Base-by-base conservation (phyloP, 1,140 invertebrate genomes). In the Limonius californicus region DNA sequence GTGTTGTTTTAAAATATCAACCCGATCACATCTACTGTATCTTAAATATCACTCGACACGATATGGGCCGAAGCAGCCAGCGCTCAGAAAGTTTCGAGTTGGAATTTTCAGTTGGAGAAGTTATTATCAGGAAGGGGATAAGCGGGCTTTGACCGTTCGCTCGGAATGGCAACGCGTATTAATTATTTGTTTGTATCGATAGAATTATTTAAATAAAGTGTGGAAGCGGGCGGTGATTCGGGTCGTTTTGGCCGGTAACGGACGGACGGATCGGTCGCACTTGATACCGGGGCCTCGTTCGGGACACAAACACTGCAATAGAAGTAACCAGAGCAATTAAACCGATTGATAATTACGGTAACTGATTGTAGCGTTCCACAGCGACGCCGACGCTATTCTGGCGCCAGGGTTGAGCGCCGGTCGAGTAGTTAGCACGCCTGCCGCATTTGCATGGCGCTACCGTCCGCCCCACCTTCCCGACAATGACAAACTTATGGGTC, bases 401-500 rank as follows among this genome's bases (percentile, higher is more conserved):
- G 68, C 70, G 72, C 70, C 71, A 68, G 57, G 60, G 65, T 62
- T 64, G 57, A 73, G 69, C 71, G 71, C 68, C 71, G 72, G 68
- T 71, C 66, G 63, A 65, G 67, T 73, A 73, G 73, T 74, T 74
- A 74, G 70, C 73, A 74, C 73, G 71, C 71, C 72, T 69, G 71
- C 69, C 73, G 67, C 69, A 74, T 74, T 74, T 74, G 73, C 73
- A 74, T 74, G 73, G 73, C 73, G 71, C 71, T 68, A 64, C 66
- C 63, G 68, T 66, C 63, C 68, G 69, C 71, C 71, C 72, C 70
- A 71, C 72, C 70, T 69, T 65, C 45, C 23, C 30, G 16, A 50
- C 45, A 50, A 50, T 50, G 45, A 50, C 45, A 50, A 50, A 50
- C 45, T 50, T 50, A 69, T 60, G 57, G 23, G 35, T 54, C 62